These are phyloP conservation scores for Drosophila equinoxialis DNA, from an alignment of 1,140 invertebrate species.

Conservation along the genomic window DNA sequence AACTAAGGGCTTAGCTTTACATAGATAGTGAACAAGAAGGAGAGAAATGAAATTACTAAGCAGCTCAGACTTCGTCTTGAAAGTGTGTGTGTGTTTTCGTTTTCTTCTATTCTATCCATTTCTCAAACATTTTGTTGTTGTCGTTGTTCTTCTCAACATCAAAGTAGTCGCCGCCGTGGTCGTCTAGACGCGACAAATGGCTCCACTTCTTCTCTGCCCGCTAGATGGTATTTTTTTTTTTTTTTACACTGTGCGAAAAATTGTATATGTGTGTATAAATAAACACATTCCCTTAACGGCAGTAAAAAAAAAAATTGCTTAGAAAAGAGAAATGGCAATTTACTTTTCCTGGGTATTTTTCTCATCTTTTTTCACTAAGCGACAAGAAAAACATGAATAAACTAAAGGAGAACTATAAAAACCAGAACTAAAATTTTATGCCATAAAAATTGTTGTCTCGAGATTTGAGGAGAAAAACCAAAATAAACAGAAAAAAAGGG, in stretches of 20 bases:
- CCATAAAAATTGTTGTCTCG: constrained; percentile 4
- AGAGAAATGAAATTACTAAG: constrained; percentile 1
- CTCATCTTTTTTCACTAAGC: not conserved
- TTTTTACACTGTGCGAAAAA: not conserved
- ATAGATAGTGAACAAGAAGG: not conserved
- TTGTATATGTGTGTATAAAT: not conserved
- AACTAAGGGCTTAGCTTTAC: constrained; percentile 2
- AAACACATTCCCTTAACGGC: constrained; percentile 6
- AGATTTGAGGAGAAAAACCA: not conserved
- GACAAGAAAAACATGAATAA: not conserved
- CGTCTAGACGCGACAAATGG: not conserved
- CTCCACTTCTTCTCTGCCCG: too few species aligned
- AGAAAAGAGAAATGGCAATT: constrained; percentile 7
- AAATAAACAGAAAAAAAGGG: not conserved
- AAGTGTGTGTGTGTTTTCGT: not conserved
- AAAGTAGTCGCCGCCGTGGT: not conserved
- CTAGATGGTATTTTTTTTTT: not conserved
- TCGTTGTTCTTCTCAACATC: not conserved
- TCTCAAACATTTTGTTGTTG: not conserved
- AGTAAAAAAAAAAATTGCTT: constrained; percentile 12
- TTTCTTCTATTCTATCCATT: not conserved
- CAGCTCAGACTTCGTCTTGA: not conserved
- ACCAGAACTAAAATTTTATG: constrained; percentile 7
- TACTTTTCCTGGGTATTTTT: not conserved
- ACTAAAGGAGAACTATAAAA: constrained; percentile 3